Base-by-base conservation (phyloP, 2,888 invertebrate species). In the Tinea semifulvella region DNA sequence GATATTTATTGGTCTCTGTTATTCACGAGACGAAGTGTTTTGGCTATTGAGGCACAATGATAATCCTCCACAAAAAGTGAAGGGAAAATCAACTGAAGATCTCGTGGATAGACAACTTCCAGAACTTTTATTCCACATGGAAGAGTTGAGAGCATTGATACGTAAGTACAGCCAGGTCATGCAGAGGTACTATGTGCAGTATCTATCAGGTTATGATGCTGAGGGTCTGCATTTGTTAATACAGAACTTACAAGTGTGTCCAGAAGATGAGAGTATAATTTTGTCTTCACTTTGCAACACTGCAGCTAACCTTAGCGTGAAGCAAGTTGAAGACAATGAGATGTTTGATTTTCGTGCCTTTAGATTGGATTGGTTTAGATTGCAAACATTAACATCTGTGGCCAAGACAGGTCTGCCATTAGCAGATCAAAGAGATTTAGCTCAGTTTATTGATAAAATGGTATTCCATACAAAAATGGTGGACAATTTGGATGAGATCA, bases 401-500 rank as follows among this genome's bases (percentile, higher is more conserved):
- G 85, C 86, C 10, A 94, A 94, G 66, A 89, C 93, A 17, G 84
- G 89, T 53, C 68, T 92, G 73, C 84, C 86, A 66, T 84, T 99
- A 39, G 84, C 87, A 7, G 94, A 96, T 55, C 90, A 96, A 57
- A 84, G 89, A 53, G 93, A 94, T 53, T 72, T 99, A 48, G 94
- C 96, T 3, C 90, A 91, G 40, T 88, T 96, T 51, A 88, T 99
- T 68, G 99, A 99, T 68, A 95, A 94, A 31, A 90, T 98, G 66
- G 88, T 94, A 25, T 99, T 98, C 63, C 99, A 99, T 63, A 94
- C 98, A 0, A 94, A 96, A 72, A 96, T 99, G 89, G 96, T 99
- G 1, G 99, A 99, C 66, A 94, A 93, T 67, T 84, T 99, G 42
- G 98, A 98, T 73, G 97, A 98, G 71, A 92, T 99, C 65, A 84